Base-by-base conservation (phyloP, 2,113 vertebrate genomes). In the Struthidea cinerea region DNA sequence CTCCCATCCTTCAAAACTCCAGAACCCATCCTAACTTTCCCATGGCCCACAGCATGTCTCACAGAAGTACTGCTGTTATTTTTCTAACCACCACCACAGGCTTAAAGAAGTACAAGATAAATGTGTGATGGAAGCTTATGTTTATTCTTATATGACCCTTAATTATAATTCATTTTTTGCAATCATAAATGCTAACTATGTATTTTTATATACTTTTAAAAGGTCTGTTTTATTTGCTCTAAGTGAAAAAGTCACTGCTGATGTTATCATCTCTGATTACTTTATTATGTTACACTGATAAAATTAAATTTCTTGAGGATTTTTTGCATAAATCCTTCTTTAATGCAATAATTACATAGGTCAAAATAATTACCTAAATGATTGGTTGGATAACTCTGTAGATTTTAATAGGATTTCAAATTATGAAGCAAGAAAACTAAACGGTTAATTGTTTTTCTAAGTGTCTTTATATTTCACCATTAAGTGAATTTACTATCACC, bases 341-440 rank as follows among this genome's bases (percentile, higher is more conserved):
- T 39, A 74, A 77, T 71, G 26, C 13, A 89, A 60, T 87, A 87
- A 94, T 80, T 94, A 63, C 56, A 53, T 32, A 46, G 64, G 52
- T 74, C 67, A 87, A 87, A 92, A 87, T 46, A 93, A 91, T 71
- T 80, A 75, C 56, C 20, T 67, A 89, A 87, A 50, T 87, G 22
- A 64, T 91, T 56, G 70, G 16, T 19, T 85, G 27, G 33, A 42
- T 74, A 77, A 90, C n/a, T 82, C 20, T 65, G 17, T 17, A 87
- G 55, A 91, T 59, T 65, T 87, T 79, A 93, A 49, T 79, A 85
- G 75, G 24, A 49, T 75, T 94, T 78, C n/a, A 93, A 78, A 93
- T 12, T 78, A 10, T 3, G 1, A 82, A 77, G 27, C 13, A 32
- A 77, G 42, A 77, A 37, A 50, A 67, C 19, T 50, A 87, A 69